Evolutionary conservation across 2,113 vertebrate genomes (phyloP).

Genomic region (Struthidea cinerea): DNA sequence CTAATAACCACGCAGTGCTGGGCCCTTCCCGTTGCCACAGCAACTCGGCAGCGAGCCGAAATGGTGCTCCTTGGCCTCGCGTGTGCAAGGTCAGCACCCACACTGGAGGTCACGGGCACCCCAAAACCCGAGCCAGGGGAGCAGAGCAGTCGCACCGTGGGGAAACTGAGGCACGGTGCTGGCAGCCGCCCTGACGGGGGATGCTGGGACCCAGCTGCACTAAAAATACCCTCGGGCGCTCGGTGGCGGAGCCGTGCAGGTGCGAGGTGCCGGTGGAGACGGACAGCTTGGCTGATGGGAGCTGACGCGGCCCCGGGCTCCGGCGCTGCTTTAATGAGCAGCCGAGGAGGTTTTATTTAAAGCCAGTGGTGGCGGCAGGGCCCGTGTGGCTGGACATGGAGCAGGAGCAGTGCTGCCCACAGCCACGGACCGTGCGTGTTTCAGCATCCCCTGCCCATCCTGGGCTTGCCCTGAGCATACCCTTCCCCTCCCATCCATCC

Average conservation of each 20-base stretch:
- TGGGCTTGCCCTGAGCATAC: neutral
- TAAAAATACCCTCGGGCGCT: neutral
- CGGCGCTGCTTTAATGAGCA: neutral
- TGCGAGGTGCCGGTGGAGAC: neutral
- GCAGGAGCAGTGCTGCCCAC: neutral
- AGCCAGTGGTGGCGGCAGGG: neutral
- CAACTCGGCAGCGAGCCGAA: neutral
- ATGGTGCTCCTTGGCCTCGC: neutral
- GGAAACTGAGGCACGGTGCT: neutral
- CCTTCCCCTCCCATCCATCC: neutral
- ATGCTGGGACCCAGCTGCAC: neutral
- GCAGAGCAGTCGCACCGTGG: accelerated
- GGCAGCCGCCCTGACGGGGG: accelerated
- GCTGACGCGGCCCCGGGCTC: neutral
- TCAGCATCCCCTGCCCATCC: neutral
- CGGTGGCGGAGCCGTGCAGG: accelerated
- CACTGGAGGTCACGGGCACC: neutral
- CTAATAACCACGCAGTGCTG: neutral
- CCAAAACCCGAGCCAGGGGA: neutral
- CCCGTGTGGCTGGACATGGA: accelerated
- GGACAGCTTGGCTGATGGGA: constrained; percentile 29
- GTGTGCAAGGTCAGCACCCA: neutral
- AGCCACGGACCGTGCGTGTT: accelerated
- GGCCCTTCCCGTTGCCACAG: neutral
- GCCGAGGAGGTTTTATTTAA: neutral